Evolutionary conservation across 2,797 vertebrate genomes (phyloP).

Genomic region (Sphenodon punctatus): DNA sequence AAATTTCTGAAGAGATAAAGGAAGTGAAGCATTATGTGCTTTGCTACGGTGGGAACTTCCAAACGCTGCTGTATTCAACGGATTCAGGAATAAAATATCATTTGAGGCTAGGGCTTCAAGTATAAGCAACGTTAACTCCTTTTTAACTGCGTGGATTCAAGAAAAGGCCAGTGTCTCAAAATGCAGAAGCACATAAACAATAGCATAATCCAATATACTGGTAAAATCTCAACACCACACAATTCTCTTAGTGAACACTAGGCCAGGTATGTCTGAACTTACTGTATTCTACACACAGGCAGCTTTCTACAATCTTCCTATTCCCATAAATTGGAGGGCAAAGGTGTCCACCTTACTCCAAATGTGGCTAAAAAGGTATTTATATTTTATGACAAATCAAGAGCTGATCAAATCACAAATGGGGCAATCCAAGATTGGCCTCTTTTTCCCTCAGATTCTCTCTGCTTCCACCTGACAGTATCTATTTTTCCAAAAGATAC

Average conservation of each 20-base stretch:
- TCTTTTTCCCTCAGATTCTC: too few relatives aligned
- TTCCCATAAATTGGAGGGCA: neutral
- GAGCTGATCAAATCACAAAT: too few relatives aligned
- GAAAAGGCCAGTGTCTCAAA: constrained; percentile 5
- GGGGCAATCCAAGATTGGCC: too few relatives aligned
- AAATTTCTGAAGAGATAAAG: neutral
- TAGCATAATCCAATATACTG: neutral
- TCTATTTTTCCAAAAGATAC: too few relatives aligned
- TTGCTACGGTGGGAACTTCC: neutral
- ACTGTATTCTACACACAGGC: neutral
- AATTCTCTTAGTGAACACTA: neutral
- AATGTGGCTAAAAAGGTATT: too few relatives aligned
- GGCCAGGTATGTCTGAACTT: neutral
- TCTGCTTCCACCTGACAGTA: too few relatives aligned
- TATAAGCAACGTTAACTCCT: neutral
- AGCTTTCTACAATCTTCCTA: neutral
- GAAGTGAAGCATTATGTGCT: neutral
- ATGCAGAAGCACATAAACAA: too few relatives aligned
- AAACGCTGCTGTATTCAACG: neutral
- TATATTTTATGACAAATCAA: too few relatives aligned
- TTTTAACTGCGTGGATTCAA: neutral
- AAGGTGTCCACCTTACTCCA: too few relatives aligned
- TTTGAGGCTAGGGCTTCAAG: neutral
- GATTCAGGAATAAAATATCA: neutral
- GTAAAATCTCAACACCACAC: neutral